phyloP scores from a whole-genome alignment of 2,113 vertebrate species.

The Tamias sibiricus region DNA sequence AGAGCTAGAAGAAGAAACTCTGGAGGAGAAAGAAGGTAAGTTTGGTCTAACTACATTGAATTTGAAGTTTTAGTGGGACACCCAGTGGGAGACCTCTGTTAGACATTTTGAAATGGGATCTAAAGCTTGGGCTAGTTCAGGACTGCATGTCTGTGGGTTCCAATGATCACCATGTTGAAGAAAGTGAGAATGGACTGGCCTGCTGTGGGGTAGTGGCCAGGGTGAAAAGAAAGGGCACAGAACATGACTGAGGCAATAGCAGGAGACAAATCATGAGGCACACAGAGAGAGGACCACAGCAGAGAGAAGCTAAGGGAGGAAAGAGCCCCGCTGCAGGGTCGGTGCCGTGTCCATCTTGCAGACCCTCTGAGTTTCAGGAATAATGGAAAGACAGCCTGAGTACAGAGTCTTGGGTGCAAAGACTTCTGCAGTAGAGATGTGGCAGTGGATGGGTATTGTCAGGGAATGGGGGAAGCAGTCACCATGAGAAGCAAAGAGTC shows the following conservation, averaged over 20 bases:
- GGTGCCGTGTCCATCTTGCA: not conserved
- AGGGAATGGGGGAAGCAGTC: not conserved
- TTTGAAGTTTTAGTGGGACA: not conserved
- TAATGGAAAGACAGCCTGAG: not conserved
- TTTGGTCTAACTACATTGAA: not conserved
- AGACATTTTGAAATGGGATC: not conserved
- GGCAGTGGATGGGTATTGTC: not conserved
- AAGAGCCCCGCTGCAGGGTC: fast-evolving
- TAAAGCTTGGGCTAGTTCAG: not conserved
- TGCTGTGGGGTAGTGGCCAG: not conserved
- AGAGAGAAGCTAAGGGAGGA: not conserved
- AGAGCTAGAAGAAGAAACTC: not conserved
- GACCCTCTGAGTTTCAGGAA: not conserved
- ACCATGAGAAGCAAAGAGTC: too few species aligned
- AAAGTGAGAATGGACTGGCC: not conserved
- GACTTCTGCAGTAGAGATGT: not conserved
- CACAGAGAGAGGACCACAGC: not conserved
- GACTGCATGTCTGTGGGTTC: not conserved
- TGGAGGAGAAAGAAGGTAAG: not conserved
- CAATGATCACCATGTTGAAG: not conserved
- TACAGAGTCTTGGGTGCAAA: not conserved
- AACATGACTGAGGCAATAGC: not conserved
- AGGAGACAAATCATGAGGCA: not conserved
- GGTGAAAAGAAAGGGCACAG: not conserved
- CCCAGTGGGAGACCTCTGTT: not conserved